These are phyloP conservation scores for Cheilosia urbana DNA, from an alignment of 2,888 invertebrate species.

Conservation along the genomic window DNA sequence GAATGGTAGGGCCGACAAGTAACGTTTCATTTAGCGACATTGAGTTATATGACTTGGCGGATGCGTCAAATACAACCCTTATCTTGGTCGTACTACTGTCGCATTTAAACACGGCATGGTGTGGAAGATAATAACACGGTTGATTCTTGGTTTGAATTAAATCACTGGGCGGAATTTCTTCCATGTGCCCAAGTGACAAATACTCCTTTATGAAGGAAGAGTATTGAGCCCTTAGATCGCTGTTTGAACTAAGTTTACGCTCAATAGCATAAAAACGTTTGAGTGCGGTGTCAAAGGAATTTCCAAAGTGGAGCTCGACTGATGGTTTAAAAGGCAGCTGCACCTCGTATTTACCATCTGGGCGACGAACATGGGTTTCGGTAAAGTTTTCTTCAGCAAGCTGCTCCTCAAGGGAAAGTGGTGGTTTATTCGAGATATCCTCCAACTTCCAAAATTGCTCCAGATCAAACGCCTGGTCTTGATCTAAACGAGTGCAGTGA, in stretches of 20 bases:
- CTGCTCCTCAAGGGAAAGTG: constrained; percentile 15
- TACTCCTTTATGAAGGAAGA: constrained; percentile 38
- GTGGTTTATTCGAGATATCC: background rate
- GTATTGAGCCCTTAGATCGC: constrained; percentile 17
- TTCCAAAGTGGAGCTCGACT: constrained; percentile 10
- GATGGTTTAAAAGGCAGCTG: constrained; percentile 17
- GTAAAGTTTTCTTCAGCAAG: constrained; percentile 11
- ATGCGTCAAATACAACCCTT: constrained; percentile 63
- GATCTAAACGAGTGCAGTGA: background rate
- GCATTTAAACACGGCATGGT: constrained; percentile 9
- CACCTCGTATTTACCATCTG: constrained; percentile 16
- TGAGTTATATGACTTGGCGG: constrained; percentile 13
- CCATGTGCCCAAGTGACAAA: constrained; percentile 40
- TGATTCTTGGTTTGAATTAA: constrained; percentile 16
- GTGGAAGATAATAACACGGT: constrained; percentile 39
- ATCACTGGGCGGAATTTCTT: constrained; percentile 28
- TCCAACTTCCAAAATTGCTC: constrained; percentile 26
- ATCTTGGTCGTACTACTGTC: constrained; percentile 53
- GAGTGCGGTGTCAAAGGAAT: constrained; percentile 20
- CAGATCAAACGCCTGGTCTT: background rate
- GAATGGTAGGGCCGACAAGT: constrained; percentile 47
- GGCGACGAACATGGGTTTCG: background rate
- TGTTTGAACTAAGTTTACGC: background rate
- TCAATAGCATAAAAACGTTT: constrained; percentile 18
- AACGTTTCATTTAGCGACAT: constrained; percentile 46